Base-by-base conservation (phyloP, 2,888 invertebrate species). In the Tetranychus piercei region DNA sequence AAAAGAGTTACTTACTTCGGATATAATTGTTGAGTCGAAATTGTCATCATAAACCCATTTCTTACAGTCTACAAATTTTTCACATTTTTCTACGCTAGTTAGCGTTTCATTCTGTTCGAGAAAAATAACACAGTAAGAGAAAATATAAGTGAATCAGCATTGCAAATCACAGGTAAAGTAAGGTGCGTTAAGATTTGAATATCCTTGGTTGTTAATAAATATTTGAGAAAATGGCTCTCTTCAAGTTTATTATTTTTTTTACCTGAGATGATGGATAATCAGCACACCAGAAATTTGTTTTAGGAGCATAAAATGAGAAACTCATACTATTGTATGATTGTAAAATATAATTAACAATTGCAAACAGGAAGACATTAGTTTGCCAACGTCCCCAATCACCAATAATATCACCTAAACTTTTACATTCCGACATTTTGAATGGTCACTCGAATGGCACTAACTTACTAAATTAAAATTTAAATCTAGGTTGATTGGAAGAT, bases 241-340 rank as follows among this genome's bases (percentile, higher is more conserved):
- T 45, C 45, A 18, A 23, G 20, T 20, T 11, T 6, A 69, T 69
- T 1, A 1, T 5, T 11, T 5, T 11, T 23, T 9, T 69, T 22
- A 69, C 69, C 69, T 69, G 20, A 23, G 69, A 69, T 11, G 11
- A 20, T 5, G 69, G 20, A 69, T 69, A 20, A 23, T 71, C 71
- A 15, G 69, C 22, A 66, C 75, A 75, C 74, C 74, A 74, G 55
- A 44, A 75, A 2, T 71, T 65, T 1, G 74, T 44, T 11, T 70
- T 75, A 34, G 75, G 75, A 1, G 74, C 75, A 34, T 69, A 74
- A 55, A 75, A 75, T 1, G 71, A 69, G 15, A 74, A 66, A 1
- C 69, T 43, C 20, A 75, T 66, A 71, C 71, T 74, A 34, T 75
- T 43, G 45, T 23, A 71, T 9, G 71, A 20, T 69, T 69, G 69